Base-by-base conservation (phyloP, 30 jellyfish, hydroid and myxozoan species). In the Pseudorhiza aurosa region DNA sequence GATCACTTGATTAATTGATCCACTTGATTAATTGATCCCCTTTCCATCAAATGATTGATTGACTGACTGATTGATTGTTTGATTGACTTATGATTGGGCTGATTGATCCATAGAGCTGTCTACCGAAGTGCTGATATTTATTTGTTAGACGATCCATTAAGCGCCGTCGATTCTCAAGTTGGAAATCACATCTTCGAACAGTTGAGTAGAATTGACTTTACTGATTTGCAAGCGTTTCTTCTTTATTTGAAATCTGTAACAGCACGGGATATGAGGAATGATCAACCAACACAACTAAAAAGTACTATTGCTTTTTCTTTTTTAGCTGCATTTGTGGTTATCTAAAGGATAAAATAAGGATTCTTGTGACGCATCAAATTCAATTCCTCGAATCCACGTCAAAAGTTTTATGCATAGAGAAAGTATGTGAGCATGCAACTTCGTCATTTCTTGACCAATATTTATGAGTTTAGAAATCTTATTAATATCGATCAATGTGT, bases 81-180 rank as follows among this genome's bases (percentile, higher is more conserved):
- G 19, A 4, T 46, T 46, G 12, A 6, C 19, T 46, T 22, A 46
- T 46, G 5, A 14, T 46, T 46, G 15, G 60, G 21, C 60, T 14
- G 60, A 46, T 46, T 14, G 60, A 46, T 46, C 21, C 63, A 18
- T 39, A 89, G 97, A 67, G 97, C 97, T 58, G 87, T 82, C 57
- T 89, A 89, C 35, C 79, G 72, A 15, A 91, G 82, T 69, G 95
- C 95, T 1, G 96, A 89, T 58, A 63, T 89, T 2, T 89, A 81
- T 81, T 31, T 89, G 18, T 55, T 89, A 86, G 97, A 89, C 50
- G 97, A 89, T 32, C 97, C 95, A 24, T 59, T 89, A 17, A 74
- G 93, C 68, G 97, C 97, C 55, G 97, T 89, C 42, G 97, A 89
- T 51, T 28, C 97, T 8, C 76, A 75, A 89, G 95, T 89, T 24